Evolutionary conservation across 2,888 invertebrate species (phyloP).

Genomic region (Drosophila aldrichi): DNA sequence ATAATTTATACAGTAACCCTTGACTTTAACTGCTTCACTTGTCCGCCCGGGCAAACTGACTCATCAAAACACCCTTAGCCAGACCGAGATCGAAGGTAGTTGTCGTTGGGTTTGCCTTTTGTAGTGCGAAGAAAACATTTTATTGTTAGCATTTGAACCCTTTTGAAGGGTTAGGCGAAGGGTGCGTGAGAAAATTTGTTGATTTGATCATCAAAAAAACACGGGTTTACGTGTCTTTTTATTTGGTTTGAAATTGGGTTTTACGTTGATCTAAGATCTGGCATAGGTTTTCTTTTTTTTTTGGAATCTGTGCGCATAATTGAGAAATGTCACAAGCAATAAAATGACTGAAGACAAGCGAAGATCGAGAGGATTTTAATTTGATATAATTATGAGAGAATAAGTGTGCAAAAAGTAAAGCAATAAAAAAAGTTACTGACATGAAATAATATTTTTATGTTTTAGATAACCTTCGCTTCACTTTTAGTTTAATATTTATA

Average conservation of each 20-base stretch:
- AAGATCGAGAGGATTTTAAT: background rate
- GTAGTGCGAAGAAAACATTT: constrained; percentile 19
- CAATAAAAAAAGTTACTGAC: background rate
- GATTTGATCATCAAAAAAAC: constrained; percentile 21
- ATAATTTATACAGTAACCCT: constrained; percentile 20
- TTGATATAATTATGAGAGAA: background rate
- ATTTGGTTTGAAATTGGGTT: constrained; percentile 8
- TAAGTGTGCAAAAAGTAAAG: background rate
- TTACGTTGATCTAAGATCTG: constrained; percentile 18
- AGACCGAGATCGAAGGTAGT: background rate
- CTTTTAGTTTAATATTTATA: too few species aligned
- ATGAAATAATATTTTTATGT: too few species aligned
- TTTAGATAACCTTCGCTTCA: background rate
- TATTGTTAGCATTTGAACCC: constrained; percentile 25
- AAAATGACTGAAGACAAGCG: background rate
- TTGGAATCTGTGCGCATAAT: background rate
- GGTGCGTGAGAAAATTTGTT: constrained; percentile 27
- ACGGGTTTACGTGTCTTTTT: constrained; percentile 17
- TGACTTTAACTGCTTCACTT: constrained; percentile 33
- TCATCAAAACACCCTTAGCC: constrained; percentile 32
- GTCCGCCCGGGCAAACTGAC: background rate
- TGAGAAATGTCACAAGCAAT: constrained; percentile 8
- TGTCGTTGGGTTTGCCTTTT: constrained; percentile 10
- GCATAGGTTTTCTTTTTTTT: background rate
- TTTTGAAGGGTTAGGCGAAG: constrained; percentile 1